Conservation (phyloP, 1,140 invertebrate species). For the Cotesia typhae region DNA sequence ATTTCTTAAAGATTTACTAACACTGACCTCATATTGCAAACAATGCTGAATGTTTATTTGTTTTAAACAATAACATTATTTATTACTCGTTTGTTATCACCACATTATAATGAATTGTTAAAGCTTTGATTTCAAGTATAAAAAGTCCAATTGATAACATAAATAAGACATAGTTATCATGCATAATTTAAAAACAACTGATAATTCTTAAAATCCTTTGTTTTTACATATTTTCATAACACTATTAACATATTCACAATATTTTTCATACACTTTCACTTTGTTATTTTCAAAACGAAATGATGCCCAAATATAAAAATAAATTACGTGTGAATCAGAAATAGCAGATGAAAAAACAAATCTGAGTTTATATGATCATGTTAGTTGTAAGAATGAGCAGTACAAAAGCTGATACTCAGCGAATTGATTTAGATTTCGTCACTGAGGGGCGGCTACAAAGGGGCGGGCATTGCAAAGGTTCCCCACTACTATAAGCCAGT, state of each 20-base stretch:
- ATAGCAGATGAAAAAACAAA: conserved; percentile 16
- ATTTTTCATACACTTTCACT: neutral
- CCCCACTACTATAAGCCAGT: conserved; percentile 4
- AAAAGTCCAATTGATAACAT: too few relatives aligned
- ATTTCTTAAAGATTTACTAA: too few relatives aligned
- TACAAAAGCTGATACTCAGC: conserved; percentile 6
- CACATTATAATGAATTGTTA: too few relatives aligned
- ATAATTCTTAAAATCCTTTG: neutral
- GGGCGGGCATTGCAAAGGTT: conserved; percentile 10
- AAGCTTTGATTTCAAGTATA: too few relatives aligned
- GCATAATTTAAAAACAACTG: too few relatives aligned
- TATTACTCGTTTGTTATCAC: too few relatives aligned
- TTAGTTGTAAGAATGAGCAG: conserved; percentile 16
- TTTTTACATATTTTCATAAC: neutral
- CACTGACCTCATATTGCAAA: too few relatives aligned
- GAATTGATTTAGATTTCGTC: conserved; percentile 26
- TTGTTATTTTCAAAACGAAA: neutral
- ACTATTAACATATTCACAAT: neutral
- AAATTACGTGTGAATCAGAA: neutral
- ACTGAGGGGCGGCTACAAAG: conserved; percentile 18
- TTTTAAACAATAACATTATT: too few relatives aligned
- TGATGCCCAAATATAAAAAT: neutral
- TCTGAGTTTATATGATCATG: neutral
- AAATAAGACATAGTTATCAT: too few relatives aligned
- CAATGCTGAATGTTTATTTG: too few relatives aligned